Percentiles rank a stretch among this genome's conserved stretches.
These are phyloP conservation scores for Cheilosia grossa DNA, from an alignment of 2,888 invertebrate genomes.

Conservation along the genomic window DNA sequence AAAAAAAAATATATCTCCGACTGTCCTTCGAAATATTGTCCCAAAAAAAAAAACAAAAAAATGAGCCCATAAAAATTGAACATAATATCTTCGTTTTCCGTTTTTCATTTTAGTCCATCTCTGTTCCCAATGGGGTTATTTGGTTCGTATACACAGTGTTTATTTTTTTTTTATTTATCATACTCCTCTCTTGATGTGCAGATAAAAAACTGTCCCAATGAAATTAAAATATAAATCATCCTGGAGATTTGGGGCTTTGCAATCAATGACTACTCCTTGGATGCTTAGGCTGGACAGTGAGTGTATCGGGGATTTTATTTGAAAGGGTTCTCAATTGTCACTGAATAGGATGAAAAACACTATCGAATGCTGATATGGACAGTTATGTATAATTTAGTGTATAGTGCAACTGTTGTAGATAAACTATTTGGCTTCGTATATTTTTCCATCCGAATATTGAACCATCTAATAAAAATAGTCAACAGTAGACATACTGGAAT, in stretches of 20 bases:
- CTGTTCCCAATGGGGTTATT: not conserved
- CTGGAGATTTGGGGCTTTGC: not conserved
- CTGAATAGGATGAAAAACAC: slow-evolving; percentile 32
- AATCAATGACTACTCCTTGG: slow-evolving; percentile 17
- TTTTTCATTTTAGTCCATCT: slow-evolving; percentile 14
- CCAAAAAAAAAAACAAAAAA: slow-evolving; percentile 1
- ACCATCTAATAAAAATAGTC: slow-evolving; percentile 8
- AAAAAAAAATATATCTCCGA: not conserved
- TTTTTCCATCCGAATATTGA: not conserved
- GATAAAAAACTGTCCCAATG: slow-evolving; percentile 29
- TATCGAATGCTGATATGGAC: slow-evolving; percentile 31
- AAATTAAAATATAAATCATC: slow-evolving; percentile 65
- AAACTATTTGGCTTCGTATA: slow-evolving; percentile 24
- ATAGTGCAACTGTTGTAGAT: slow-evolving; percentile 15
- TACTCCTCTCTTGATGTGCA: slow-evolving; percentile 29
- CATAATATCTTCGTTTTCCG: not conserved
- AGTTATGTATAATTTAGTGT: slow-evolving; percentile 12
- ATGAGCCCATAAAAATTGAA: not conserved
- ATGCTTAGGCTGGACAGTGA: slow-evolving; percentile 7
- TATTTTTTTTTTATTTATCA: slow-evolving; percentile 17
- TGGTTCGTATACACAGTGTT: not conserved
- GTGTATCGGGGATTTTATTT: slow-evolving; percentile 18
- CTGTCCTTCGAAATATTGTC: slow-evolving; percentile 15
- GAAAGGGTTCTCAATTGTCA: slow-evolving; percentile 42
- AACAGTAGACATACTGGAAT: not conserved